Evolutionary conservation across 2,797 vertebrate species (phyloP), one percentile per base, ranked within the genome.

Genomic region (Rhinella marina): DNA sequence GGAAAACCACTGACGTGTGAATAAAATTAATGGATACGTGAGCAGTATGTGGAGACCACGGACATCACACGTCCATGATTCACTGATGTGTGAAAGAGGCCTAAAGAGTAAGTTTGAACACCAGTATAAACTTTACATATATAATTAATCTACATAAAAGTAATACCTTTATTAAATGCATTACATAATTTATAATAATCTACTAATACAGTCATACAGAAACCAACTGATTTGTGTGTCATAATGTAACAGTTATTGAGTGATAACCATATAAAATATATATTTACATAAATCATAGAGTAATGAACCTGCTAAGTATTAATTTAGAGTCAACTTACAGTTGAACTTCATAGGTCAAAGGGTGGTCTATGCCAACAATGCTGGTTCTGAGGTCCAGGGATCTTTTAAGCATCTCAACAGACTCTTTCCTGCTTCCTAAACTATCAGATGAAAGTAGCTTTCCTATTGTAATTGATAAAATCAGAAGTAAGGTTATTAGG

Each of bases 371-470:
- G 72, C 90, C 90, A 86, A 92, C 79, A 82, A 92, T 73, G 29
- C 87, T 86, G 0, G 61, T 84, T 81, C 90, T 89, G 81, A 93
- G 78, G 84, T 92, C 90, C 19, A 91, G 73, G 81, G 92, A 91
- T 82, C 88, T 91, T 17, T 90, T 91, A 48, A 92, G 80, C 54
- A 87, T 82, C 87, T 86, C 88, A 25, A 73, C n/a, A 2, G 91
- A 92, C 84, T 93, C 91, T 25, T 88, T 90, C 62, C 62, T 78
- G 19, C 68, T 25, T 2, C 86, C 85, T 75, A 83, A 88, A 59
- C 86, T 86, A 50, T 81, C 62, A 61, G 88, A 85, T 83, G 19
- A 90, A 77, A 94, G 68, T 61, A 94, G 82, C 2, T 92, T 92
- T 82, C 92, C 92, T 93, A 90, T 87, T 91, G 85, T 21, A 82